Percentiles rank a stretch among this genome's conserved stretches.
Conservation (phyloP, 2,797 vertebrate genomes). For the Enteromius treurensis region DNA sequence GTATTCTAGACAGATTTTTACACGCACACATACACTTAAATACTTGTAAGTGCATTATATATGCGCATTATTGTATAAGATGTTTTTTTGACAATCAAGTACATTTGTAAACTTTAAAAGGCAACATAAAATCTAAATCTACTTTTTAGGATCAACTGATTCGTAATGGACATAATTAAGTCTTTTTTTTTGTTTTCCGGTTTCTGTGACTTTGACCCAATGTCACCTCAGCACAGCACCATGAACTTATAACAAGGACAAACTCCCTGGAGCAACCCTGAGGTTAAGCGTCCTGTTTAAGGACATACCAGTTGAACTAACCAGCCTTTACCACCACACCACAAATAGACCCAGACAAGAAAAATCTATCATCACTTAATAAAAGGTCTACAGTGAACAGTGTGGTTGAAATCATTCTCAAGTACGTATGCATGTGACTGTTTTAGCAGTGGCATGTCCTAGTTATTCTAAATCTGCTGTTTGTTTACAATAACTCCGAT, state of each 20-base stretch:
- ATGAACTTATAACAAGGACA: conserved; percentile 18
- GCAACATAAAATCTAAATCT: background rate
- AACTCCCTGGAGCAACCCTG: background rate
- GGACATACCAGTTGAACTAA: background rate
- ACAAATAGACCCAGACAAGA: background rate
- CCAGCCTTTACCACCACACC: background rate
- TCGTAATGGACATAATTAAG: background rate
- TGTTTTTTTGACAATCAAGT: background rate
- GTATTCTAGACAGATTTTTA: background rate
- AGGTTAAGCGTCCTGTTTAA: background rate
- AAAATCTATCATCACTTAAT: background rate
- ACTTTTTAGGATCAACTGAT: background rate
- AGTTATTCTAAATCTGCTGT: background rate
- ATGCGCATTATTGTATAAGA: background rate
- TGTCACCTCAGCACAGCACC: background rate
- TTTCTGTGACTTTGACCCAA: background rate
- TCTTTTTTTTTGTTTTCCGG: background rate
- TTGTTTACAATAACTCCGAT: conserved; percentile 1
- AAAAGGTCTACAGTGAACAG: background rate
- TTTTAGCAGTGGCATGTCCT: background rate
- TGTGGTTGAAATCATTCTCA: background rate
- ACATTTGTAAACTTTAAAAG: background rate
- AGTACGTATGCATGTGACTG: background rate
- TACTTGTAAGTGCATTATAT: background rate
- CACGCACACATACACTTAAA: background rate